A percentile compares a stretch with the other conserved stretches of the same genome.
Conservation (phyloP, 2,797 vertebrate genomes). For the Malurus splendens region DNA sequence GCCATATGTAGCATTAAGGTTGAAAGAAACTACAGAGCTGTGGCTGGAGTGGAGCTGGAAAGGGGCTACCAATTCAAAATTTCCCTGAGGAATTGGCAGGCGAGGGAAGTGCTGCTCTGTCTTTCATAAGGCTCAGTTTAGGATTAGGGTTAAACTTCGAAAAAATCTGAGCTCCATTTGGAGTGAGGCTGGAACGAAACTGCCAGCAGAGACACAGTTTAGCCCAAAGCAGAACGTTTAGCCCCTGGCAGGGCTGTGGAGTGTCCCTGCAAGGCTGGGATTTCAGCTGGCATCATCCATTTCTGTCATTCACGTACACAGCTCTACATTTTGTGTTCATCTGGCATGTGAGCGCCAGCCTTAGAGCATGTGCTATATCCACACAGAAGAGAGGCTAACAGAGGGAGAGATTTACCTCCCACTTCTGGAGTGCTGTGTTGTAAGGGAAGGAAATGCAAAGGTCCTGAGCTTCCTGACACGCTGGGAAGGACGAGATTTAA, state of each 20-base stretch:
- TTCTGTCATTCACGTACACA: rapidly evolving
- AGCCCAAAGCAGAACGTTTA: not conserved
- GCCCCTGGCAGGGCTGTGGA: not conserved
- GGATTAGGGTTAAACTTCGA: not conserved
- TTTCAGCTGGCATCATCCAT: not conserved
- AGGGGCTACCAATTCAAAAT: not conserved
- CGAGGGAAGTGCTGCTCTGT: not conserved
- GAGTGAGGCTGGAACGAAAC: not conserved
- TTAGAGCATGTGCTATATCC: rapidly evolving
- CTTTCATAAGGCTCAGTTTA: not conserved
- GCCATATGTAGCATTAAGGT: rapidly evolving
- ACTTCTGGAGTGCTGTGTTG: rapidly evolving
- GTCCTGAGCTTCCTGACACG: rapidly evolving
- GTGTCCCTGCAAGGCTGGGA: too few relatives aligned
- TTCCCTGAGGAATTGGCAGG: rapidly evolving
- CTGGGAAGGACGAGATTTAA: not conserved
- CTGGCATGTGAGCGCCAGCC: rapidly evolving
- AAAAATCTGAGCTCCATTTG: not conserved
- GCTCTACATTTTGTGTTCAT: rapidly evolving
- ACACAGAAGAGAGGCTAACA: not conserved
- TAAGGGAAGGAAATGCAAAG: rapidly evolving
- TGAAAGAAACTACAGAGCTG: not conserved
- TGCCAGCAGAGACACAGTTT: rapidly evolving
- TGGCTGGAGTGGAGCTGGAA: not conserved
- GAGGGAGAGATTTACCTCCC: not conserved